Base-by-base conservation (phyloP, 2,797 vertebrate species). In the Anguilla obscura region DNA sequence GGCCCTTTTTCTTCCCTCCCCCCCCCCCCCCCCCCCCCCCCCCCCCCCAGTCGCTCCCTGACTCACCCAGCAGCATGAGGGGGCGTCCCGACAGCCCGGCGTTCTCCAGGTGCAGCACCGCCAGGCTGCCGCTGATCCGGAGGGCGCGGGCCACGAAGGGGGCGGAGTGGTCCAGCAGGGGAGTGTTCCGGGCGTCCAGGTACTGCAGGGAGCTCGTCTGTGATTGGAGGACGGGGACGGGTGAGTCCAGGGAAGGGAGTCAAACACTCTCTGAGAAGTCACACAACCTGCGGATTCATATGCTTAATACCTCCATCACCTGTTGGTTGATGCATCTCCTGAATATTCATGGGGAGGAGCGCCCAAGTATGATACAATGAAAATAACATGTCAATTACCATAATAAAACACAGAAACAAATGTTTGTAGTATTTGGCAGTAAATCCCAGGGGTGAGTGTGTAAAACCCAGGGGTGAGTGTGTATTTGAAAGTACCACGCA, bases 111-210 rank as follows among this genome's bases (percentile, higher is more conserved):
- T 99, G 98, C 88, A 99, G 96, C 58, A 97, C 94, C 0, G 94
- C 94, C 91, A 99, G 95, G 94, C 98, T 98, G 95, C 97, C 97
- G 90, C 97, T 98, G 95, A 99, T 99, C 58, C 98, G 95, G 40
- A 99, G 96, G 0, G 98, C 98, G 0, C 98, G 97, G 0, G 98
- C 98, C 85, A 99, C 98, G 3, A 99, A 99, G 0, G 98, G 98
- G 0, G 98, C 98, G 0, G 98, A 98, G 90, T 97, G 97, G 88
- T 99, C 98, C 94, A 98, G 94, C 74, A 99, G 91, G 0, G 98
- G 98, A 0, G 98, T 98, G 95, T 96, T 97, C 0, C 97, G 96
- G 24, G 98, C 98, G 0, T 99, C 98, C 87, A 99, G 96, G 89
- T 97, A 97, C 94, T 99, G 98, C 89, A 99, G 96, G 89, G 97